Evolutionary conservation across 2,113 vertebrate genomes (phyloP).

Genomic region (Picathartes gymnocephalus): DNA sequence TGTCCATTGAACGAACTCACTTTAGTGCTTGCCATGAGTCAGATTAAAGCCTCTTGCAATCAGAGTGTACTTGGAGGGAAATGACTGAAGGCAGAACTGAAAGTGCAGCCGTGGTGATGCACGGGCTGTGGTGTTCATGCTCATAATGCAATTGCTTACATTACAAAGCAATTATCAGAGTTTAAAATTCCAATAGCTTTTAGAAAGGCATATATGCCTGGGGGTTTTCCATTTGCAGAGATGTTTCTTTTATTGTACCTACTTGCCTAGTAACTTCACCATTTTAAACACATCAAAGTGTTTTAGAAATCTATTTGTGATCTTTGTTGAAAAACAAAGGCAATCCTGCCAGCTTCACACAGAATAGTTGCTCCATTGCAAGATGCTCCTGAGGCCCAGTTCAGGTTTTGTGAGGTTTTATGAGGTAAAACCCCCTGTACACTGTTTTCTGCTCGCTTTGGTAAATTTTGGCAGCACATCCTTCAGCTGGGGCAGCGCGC

Average conservation of each 20-base stretch:
- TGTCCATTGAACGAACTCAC: neutral
- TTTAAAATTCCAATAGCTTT: slow-evolving; percentile 31
- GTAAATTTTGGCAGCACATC: neutral
- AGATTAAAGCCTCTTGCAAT: neutral
- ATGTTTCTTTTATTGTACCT: slow-evolving; percentile 35
- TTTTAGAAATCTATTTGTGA: neutral
- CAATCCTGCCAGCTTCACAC: neutral
- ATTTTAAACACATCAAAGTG: neutral
- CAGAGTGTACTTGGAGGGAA: neutral
- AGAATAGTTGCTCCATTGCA: accelerated
- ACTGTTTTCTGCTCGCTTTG: neutral
- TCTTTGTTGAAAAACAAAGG: slow-evolving; percentile 29
- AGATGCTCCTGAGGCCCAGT: neutral
- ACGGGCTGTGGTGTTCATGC: neutral
- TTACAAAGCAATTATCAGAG: slow-evolving; percentile 29
- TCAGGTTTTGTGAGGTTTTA: neutral
- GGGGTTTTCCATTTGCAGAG: neutral
- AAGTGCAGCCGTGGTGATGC: neutral
- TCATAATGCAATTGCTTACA: slow-evolving; percentile 26
- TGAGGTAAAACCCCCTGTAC: neutral
- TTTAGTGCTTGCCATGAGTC: neutral
- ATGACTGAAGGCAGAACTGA: neutral
- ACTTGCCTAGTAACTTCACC: neutral
- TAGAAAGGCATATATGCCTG: neutral
- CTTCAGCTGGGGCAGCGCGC: neutral